Evolutionary conservation across 2,113 vertebrate genomes (phyloP), one percentile per base, ranked within the genome.

Genomic region (Erythrocercus mccallii): DNA sequence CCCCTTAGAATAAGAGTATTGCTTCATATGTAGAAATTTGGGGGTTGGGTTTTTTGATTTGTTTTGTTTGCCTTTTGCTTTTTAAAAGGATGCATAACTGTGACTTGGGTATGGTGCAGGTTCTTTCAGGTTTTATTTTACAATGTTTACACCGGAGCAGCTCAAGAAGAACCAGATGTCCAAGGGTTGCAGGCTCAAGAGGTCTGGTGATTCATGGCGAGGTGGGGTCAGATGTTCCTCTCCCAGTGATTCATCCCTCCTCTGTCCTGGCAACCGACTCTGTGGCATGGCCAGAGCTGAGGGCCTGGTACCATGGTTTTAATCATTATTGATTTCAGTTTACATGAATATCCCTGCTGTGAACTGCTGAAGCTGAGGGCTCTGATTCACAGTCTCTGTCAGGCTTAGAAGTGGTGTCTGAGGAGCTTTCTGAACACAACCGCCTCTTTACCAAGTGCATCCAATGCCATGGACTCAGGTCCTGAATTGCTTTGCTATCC

Each of bases 311-410:
- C 88, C 60, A 27, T 4, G 1, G 33, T 60, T 90, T 95, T 93
- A 95, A 96, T 94, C 92, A 92, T 88, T 94, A 94, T 95, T 93
- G 95, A 95, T 97, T 96, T 92, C 76, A 60, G 91, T 88, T 97
- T 96, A 78, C 82, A 37, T 2, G 5, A 73, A 31, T 56, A 88
- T 74, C 82, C 76, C 71, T 74, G 83, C 71, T 95, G 74, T 61
- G 94, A 96, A 93, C 79, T 94, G 76, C 71, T 2, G 10, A 18
- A 13, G 56, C 92, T 47, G n/a, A 83, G 73, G 71, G 23, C 81
- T 90, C 95, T 96, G 96, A 96, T 93, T 94, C 92, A 95, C 1
- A 0, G 15, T 51, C 76, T 81, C 76, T 97, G 80, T 93, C 86
- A 74, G 80, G 22, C 47, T 51, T 51, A 45, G n/a, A 92, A 78